phyloP scores from a whole-genome alignment of 2,113 vertebrate genomes.

The Mirounga angustirostris region DNA sequence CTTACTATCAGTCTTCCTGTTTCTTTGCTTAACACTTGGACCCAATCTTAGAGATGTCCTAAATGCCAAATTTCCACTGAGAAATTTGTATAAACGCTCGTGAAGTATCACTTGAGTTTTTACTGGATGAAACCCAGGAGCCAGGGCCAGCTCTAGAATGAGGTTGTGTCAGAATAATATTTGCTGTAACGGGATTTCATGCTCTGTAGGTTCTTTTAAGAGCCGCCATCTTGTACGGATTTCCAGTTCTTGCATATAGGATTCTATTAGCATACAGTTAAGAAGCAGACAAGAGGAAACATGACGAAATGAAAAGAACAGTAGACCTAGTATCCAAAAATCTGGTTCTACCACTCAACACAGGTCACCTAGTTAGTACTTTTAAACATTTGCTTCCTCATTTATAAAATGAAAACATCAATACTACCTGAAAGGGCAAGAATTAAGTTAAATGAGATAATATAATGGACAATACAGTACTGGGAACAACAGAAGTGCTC shows the following conservation, averaged over 20 bases:
- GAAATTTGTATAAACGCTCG: not conserved
- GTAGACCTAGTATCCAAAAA: not conserved
- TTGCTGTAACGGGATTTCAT: not conserved
- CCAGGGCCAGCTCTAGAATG: not conserved
- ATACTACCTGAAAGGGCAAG: slow-evolving; percentile 4
- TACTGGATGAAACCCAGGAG: not conserved
- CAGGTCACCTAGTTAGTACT: not conserved
- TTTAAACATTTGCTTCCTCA: not conserved
- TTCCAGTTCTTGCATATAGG: not conserved
- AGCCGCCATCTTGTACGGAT: not conserved
- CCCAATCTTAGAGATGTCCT: not conserved
- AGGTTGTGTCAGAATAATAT: not conserved
- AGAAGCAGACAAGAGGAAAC: not conserved
- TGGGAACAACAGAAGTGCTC: not conserved
- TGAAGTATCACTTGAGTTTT: not conserved
- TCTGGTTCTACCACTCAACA: not conserved
- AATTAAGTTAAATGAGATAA: slow-evolving; percentile 36
- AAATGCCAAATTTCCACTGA: not conserved
- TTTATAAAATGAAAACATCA: slow-evolving; percentile 10
- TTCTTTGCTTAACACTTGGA: not conserved
- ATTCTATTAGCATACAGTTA: not conserved
- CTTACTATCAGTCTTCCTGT: not conserved
- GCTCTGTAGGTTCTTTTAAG: not conserved
- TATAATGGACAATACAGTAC: not conserved
- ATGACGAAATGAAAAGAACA: not conserved